These are phyloP conservation scores for Tringa solitaria DNA, from an alignment of 2,113 vertebrate species.

Conservation along the genomic window DNA sequence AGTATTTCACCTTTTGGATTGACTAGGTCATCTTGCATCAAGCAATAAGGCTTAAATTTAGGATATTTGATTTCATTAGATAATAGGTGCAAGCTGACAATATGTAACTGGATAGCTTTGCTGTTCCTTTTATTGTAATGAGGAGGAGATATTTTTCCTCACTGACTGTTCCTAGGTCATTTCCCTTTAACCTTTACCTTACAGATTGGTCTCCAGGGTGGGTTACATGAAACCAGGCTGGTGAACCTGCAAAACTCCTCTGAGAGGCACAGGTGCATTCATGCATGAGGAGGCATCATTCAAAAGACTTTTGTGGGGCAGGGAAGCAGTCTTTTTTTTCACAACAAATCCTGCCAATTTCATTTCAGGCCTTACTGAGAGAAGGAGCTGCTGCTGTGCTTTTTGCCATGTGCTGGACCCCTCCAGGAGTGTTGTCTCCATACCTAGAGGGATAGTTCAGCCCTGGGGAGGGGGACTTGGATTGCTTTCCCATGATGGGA, in stretches of 20 bases:
- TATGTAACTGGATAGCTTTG: neutral
- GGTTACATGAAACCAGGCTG: neutral
- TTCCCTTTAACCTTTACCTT: neutral
- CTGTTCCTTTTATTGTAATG: neutral
- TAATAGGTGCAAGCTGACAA: neutral
- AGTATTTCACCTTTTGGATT: neutral
- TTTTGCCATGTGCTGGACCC: neutral
- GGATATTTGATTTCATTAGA: neutral
- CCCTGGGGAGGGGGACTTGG: neutral
- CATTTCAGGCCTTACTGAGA: neutral
- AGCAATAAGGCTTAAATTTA: neutral
- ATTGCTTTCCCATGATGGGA: neutral
- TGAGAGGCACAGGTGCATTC: neutral
- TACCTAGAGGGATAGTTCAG: neutral
- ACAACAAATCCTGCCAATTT: neutral
- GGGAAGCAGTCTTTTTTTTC: neutral
- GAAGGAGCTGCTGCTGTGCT: neutral
- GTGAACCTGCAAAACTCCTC: neutral
- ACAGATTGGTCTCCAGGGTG: neutral
- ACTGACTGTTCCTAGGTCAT: neutral
- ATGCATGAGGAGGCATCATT: fast-evolving
- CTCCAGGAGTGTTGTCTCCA: neutral
- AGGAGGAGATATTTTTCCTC: neutral
- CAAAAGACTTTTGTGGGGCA: neutral
- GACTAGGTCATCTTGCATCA: neutral